Evolutionary conservation across 2,797 vertebrate species (phyloP).

Genomic region (Sphaeramia orbicularis): DNA sequence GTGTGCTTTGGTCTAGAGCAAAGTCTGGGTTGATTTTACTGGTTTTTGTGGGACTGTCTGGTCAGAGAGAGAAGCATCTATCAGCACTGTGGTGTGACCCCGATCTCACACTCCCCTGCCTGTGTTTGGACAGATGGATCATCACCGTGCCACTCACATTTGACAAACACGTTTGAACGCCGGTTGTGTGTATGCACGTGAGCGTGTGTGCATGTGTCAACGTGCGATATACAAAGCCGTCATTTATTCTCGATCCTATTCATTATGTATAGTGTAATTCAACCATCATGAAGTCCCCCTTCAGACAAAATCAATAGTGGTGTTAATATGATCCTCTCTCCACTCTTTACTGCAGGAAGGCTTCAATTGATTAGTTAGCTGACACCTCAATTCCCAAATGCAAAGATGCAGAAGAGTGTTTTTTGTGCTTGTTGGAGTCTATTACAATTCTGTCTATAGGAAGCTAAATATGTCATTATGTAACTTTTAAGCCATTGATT

Average conservation of each 20-base stretch:
- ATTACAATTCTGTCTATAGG: neutral
- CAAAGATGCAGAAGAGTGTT: constrained; percentile 13
- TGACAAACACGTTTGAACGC: constrained; percentile 60
- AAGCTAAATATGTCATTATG: constrained; percentile 27
- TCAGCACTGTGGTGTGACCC: constrained; percentile 70
- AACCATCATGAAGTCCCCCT: constrained; percentile 62
- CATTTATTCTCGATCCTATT: constrained; percentile 64
- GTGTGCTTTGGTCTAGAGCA: constrained; percentile 59
- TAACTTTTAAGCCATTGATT: constrained; percentile 22
- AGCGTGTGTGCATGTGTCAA: constrained; percentile 18
- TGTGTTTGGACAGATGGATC: constrained; percentile 81
- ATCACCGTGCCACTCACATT: constrained; percentile 64
- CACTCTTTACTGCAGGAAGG: constrained; percentile 72
- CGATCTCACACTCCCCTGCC: constrained; percentile 65
- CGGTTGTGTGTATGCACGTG: constrained; percentile 8
- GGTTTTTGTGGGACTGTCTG: constrained; percentile 43
- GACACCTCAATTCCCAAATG: constrained; percentile 60
- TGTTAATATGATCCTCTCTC: constrained; percentile 77
- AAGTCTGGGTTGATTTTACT: constrained; percentile 69
- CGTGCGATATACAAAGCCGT: constrained; percentile 51
- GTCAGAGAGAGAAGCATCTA: constrained; percentile 53
- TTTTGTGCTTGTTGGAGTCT: constrained; percentile 14
- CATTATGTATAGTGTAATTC: constrained; percentile 74
- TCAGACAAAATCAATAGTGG: constrained; percentile 77
- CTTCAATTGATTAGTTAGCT: constrained; percentile 75